Evolutionary conservation across 2,113 vertebrate genomes (phyloP).

Genomic region (Ailurus styani): DNA sequence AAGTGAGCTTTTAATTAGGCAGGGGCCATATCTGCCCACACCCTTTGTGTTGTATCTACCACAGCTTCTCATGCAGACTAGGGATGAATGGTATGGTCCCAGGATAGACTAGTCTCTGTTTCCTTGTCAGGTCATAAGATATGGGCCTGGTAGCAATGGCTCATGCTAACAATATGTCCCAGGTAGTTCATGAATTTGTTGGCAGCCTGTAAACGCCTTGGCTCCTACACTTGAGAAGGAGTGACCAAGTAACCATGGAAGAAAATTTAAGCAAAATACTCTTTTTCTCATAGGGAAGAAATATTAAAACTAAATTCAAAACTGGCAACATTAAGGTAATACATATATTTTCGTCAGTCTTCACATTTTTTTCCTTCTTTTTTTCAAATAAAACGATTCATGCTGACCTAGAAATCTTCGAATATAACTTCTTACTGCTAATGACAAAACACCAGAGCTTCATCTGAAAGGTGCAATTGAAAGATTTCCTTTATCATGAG

Average conservation of each 20-base stretch:
- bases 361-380: background rate
- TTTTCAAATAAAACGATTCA: background rate
- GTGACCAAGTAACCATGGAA: background rate
- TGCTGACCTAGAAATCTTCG: conserved; percentile 19
- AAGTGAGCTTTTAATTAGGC: background rate
- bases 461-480: conserved; percentile 30
- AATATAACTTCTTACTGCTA: background rate
- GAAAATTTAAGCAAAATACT: background rate
- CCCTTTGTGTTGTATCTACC: background rate
- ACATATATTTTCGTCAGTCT: background rate
- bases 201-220: background rate
- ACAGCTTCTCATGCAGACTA: background rate
- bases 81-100: background rate
- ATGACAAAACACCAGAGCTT: background rate
- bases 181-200: background rate
- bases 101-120: background rate
- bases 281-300: background rate
- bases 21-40: background rate
- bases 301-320: conserved; percentile 7
- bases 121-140: background rate
- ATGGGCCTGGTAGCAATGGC: background rate
- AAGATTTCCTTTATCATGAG: conserved; percentile 44
- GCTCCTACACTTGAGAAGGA: background rate
- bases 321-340: background rate
- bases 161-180: background rate